Evolutionary conservation across 1,140 invertebrate genomes (phyloP).

Genomic region (Phocides pigmalion): DNA sequence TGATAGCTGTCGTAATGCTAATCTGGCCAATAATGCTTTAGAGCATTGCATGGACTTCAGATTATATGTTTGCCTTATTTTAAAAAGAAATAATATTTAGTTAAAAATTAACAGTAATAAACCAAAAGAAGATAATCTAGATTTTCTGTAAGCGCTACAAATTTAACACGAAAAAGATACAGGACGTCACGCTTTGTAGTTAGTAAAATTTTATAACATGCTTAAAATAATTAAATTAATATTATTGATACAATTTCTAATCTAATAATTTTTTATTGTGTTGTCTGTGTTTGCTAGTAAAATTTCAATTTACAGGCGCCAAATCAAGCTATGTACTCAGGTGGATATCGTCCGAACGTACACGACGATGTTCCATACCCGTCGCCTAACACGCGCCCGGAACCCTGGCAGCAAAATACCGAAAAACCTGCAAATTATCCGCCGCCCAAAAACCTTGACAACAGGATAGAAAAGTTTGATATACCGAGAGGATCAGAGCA

Average conservation of each 20-base stretch:
- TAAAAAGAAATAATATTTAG: neutral
- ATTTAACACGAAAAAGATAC: constrained; percentile 13
- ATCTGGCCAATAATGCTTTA: constrained; percentile 28
- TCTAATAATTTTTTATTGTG: constrained; percentile 31
- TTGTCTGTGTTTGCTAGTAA: constrained; percentile 63
- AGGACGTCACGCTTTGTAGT: constrained; percentile 20
- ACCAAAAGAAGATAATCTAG: neutral
- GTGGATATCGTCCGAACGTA: constrained; percentile 58
- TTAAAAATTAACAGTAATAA: constrained; percentile 16
- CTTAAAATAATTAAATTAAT: constrained; percentile 24
- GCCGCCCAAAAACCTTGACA: constrained; percentile 7
- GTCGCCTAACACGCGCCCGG: constrained; percentile 10
- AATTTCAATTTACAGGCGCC: constrained; percentile 77
- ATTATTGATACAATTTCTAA: constrained; percentile 13
- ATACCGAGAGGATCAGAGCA: constrained; percentile 42
- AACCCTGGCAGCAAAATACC: constrained; percentile 19
- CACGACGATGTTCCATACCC: constrained; percentile 56
- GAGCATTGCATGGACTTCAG: constrained; percentile 28
- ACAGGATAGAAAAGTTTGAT: constrained; percentile 49
- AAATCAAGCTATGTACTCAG: constrained; percentile 73
- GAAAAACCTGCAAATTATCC: constrained; percentile 18
- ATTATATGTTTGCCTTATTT: constrained; percentile 5
- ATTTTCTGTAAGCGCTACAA: constrained; percentile 17
- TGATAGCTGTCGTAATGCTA: constrained; percentile 26
- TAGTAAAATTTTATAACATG: constrained; percentile 15